Evolutionary conservation across 2,888 invertebrate genomes (phyloP).

Genomic region (Melitaea athalia): DNA sequence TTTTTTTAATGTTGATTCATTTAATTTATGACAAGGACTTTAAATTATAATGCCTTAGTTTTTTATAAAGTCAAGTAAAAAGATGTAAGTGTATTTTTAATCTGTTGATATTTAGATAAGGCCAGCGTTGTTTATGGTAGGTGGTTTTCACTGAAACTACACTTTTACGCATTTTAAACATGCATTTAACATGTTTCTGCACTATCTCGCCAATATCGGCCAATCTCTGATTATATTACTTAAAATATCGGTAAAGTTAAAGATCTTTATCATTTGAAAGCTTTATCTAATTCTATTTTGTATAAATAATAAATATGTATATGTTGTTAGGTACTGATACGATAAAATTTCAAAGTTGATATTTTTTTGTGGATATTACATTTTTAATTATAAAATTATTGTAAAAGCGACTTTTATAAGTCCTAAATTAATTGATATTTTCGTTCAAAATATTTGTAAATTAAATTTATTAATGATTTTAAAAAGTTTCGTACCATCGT

Average conservation of each 20-base stretch:
- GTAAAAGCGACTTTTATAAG: too few relatives aligned
- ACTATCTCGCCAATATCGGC: slow-evolving; percentile 41
- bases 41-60: not conserved
- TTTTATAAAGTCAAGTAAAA: slow-evolving; percentile 1
- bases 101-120: slow-evolving; percentile 22
- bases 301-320: slow-evolving; percentile 6
- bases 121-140: slow-evolving; percentile 16
- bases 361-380: too few relatives aligned
- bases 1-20: too few relatives aligned
- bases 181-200: slow-evolving; percentile 51
- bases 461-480: too few relatives aligned
- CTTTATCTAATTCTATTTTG: slow-evolving; percentile 15
- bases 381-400: too few relatives aligned
- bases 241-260: slow-evolving; percentile 24
- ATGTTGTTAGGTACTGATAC: not conserved
- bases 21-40: too few relatives aligned
- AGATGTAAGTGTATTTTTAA: not conserved
- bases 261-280: slow-evolving; percentile 36
- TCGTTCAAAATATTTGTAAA: too few relatives aligned
- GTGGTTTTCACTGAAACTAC: slow-evolving; percentile 34
- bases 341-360: not conserved
- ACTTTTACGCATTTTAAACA: slow-evolving; percentile 47
- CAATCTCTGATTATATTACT: slow-evolving; percentile 31
- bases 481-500: too few relatives aligned
- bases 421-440: too few relatives aligned